phyloP scores from a whole-genome alignment of 2,888 invertebrate species.

The Theodoxus fluviatilis region DNA sequence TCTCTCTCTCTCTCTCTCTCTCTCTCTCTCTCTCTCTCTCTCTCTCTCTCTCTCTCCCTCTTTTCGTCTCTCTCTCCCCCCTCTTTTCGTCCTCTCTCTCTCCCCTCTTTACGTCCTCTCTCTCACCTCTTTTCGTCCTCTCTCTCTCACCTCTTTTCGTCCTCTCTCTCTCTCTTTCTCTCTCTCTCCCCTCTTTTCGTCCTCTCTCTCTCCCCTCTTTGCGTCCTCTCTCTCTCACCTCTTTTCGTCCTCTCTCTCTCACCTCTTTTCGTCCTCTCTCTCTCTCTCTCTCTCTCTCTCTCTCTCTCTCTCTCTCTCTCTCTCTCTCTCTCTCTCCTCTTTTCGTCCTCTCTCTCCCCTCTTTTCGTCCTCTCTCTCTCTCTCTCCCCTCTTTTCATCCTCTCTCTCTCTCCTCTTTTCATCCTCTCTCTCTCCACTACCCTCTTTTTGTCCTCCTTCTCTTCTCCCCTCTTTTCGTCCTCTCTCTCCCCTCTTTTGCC shows the following conservation, averaged over 20 bases:
- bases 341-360: no score
- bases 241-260: not conserved
- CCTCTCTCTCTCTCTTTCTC: not conserved
- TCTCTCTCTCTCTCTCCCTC: not conserved
- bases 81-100: not conserved
- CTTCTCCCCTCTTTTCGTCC: not conserved
- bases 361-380: not conserved
- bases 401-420: not conserved
- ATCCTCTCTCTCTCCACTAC: not conserved
- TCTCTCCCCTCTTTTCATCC: not conserved
- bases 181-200: not conserved
- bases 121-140: not conserved
- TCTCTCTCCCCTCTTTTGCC: not conserved
- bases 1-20: conserved; percentile 12
- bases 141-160: no score
- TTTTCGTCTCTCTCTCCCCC: not conserved
- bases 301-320: not conserved
- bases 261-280: not conserved
- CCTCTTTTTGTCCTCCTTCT: not conserved
- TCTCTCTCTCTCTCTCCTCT: not conserved
- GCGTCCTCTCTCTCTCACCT: not conserved
- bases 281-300: not conserved
- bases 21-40: not conserved
- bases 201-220: not conserved
- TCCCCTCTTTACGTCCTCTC: not conserved